phyloP scores from a whole-genome alignment of 2,888 invertebrate genomes.

The Omphaloscelis lunosa region DNA sequence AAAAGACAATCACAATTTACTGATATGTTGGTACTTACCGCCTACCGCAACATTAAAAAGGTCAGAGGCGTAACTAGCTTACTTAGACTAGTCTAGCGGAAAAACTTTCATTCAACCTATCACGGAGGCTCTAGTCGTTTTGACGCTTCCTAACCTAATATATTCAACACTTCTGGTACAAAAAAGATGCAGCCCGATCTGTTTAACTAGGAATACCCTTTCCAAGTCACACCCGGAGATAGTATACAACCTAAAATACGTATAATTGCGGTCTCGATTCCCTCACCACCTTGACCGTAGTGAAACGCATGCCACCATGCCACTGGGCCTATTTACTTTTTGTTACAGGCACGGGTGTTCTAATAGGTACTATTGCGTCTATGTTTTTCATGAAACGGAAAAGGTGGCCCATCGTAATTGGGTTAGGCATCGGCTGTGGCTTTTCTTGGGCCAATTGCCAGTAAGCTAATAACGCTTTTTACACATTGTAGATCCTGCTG shows the following conservation, averaged over 20 bases:
- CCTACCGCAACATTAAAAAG: not conserved
- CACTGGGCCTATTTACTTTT: not conserved
- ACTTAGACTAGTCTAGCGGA: not conserved
- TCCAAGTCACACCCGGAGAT: not conserved
- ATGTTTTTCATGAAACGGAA: conserved; percentile 29
- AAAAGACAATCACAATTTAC: not conserved
- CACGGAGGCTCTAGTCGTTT: too few relatives aligned
- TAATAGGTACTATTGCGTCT: conserved; percentile 36
- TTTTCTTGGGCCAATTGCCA: conserved; percentile 43
- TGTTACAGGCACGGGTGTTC: conserved; percentile 42
- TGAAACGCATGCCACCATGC: not conserved
- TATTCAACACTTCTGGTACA: not conserved
- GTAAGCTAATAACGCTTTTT: conserved; percentile 25
- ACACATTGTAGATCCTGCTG: conserved; percentile 4
- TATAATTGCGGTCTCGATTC: too few relatives aligned
- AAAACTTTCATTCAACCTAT: too few relatives aligned
- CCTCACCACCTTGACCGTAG: not conserved
- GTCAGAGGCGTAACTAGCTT: too few relatives aligned
- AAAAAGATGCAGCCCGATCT: not conserved
- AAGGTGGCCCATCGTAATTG: conserved; percentile 39
- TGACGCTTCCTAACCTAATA: too few relatives aligned
- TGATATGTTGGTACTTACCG: not conserved
- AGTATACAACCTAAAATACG: too few relatives aligned
- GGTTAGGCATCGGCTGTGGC: conserved; percentile 30
- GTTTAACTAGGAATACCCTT: not conserved